A percentile compares a stretch with the other conserved stretches of the same genome.
phyloP scores from a whole-genome alignment of 2,113 vertebrate species.

The Pelobates fuscus region DNA sequence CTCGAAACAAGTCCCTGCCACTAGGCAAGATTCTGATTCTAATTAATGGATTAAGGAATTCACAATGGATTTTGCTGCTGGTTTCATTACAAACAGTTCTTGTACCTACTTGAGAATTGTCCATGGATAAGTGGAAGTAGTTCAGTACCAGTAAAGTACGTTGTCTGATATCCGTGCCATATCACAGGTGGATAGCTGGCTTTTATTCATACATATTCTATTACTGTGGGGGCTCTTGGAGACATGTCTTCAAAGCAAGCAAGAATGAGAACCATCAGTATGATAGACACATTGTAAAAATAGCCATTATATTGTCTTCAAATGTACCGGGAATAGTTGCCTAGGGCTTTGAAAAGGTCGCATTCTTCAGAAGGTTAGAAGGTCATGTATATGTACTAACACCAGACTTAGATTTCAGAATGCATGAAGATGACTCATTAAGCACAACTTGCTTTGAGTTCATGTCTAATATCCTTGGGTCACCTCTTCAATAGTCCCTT shows the following conservation, averaged over 20 bases:
- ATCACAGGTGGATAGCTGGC: too few species aligned
- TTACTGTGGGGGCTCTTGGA: too few species aligned
- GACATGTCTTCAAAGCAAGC: background rate
- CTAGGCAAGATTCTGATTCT: too few species aligned
- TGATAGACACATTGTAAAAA: background rate
- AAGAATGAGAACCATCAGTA: background rate
- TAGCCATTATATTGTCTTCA: background rate
- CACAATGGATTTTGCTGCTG: too few species aligned
- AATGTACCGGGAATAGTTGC: background rate
- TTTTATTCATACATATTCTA: too few species aligned
- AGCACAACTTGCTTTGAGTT: background rate
- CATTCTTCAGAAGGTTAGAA: background rate
- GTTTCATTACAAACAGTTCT: too few species aligned
- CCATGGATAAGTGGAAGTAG: too few species aligned
- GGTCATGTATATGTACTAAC: background rate
- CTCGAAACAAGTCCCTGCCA: too few species aligned
- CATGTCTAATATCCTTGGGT: conserved; percentile 21
- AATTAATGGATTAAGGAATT: too few species aligned
- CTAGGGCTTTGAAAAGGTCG: background rate
- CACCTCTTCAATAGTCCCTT: conserved; percentile 34
- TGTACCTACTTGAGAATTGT: too few species aligned
- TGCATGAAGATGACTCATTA: background rate
- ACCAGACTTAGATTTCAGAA: background rate
- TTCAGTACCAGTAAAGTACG: too few species aligned
- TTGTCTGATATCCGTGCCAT: background rate